Conservation (phyloP, 2,797 vertebrate species). For the Balearica regulorum region DNA sequence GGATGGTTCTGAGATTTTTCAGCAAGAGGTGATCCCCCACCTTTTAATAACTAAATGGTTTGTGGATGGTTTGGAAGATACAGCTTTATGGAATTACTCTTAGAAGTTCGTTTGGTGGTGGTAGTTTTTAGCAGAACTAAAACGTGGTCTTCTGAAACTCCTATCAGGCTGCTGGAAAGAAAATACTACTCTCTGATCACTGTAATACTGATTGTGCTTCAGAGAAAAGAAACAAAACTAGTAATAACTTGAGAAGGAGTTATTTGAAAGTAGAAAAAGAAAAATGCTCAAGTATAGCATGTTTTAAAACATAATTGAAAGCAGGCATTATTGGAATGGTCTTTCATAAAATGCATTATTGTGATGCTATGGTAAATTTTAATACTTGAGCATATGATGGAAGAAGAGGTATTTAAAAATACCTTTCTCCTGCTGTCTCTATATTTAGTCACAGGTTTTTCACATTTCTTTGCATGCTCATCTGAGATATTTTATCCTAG, state of each 20-base stretch:
- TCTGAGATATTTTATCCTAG: conserved; percentile 54
- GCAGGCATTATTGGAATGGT: background rate
- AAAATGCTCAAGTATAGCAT: background rate
- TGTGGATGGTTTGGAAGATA: conserved; percentile 1
- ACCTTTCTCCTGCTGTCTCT: background rate
- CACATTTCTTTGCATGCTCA: conserved; percentile 29
- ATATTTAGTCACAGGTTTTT: conserved; percentile 32
- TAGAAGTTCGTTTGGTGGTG: background rate
- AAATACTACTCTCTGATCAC: background rate
- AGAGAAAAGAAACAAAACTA: background rate
- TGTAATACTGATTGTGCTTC: background rate
- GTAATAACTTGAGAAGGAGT: background rate
- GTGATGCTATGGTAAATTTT: background rate
- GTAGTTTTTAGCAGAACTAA: background rate
- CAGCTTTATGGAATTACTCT: background rate
- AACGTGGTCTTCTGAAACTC: background rate
- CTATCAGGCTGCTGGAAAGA: background rate
- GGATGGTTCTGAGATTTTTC: background rate
- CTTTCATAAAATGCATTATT: conserved; percentile 2
- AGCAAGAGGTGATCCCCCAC: background rate
- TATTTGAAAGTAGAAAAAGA: background rate
- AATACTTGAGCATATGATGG: background rate
- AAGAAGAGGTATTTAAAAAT: background rate
- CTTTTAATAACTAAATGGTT: background rate
- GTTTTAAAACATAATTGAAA: conserved; percentile 37